Base-by-base conservation (phyloP, 2,888 invertebrate genomes). In the Euproctis similis region DNA sequence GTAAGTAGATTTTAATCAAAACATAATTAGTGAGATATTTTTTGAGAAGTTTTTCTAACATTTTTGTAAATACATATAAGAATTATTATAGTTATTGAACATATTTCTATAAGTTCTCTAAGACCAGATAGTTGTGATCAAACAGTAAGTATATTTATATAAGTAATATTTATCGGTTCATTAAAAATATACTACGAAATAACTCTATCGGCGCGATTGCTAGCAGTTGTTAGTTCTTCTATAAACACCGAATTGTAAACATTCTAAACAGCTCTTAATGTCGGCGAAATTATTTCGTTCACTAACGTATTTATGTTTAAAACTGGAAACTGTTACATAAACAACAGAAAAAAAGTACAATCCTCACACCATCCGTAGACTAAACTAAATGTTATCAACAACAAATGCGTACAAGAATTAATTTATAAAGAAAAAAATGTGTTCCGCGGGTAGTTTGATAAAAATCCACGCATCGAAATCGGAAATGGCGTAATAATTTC, bases 321-420 rank as follows among this genome's bases (percentile, higher is more conserved):
- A 44, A 54, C 45, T 33, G 42, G 42, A 48, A 41, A 28, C 35
- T 26, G 38, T 51, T 49, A 39, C 34, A 39, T 54, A 54, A 47
- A 59, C 50, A 51, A n/a, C n/a, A n/a, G n/a, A n/a, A n/a, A 28
- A 19, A 13, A 17, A n/a, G 26, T 26, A 27, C 29, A 23, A 33
- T 33, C 38, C n/a, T 36, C 20, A 37, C 37, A 34, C 12, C 18
- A 11, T 22, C n/a, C n/a, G n/a, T n/a, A n/a, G 11, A 16, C 10
- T 12, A 28, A 17, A 22, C 13, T 22, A 22, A 26, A 18, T 18
- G n/a, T 14, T 11, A 7, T 24, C 13, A 32, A 20, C 11, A 33
- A 23, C 21, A 25, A 26, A 14, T 24, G n/a, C 21, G 21, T 17
- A 12, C n/a, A 9, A 9, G 7, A 23, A 19, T n/a, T 8, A 12